These are phyloP conservation scores for Tachina lurida DNA, from an alignment of 2,888 invertebrate species.

Conservation along the genomic window DNA sequence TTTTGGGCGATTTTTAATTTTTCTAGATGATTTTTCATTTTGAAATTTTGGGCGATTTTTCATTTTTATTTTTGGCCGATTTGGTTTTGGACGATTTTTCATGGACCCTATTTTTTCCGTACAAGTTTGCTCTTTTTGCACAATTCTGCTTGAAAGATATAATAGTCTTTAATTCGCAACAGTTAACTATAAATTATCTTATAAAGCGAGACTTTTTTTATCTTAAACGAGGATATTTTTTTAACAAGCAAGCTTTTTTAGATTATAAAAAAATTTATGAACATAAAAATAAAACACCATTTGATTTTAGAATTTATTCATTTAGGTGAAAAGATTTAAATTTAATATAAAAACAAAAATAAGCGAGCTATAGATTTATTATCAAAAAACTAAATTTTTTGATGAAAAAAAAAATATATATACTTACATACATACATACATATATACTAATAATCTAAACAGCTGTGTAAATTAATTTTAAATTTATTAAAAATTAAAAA, in stretches of 20 bases:
- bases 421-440: conserved; percentile 2
- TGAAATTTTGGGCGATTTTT: no score
- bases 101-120: no score
- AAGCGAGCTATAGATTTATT: conserved; percentile 68
- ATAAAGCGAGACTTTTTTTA: conserved; percentile 59
- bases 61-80: no score
- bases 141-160: background rate
- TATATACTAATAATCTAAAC: conserved; percentile 49
- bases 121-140: no score
- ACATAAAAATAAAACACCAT: conserved; percentile 57
- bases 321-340: conserved; percentile 46
- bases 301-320: conserved; percentile 53
- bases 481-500: conserved; percentile 57
- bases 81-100: no score
- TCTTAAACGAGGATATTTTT: background rate
- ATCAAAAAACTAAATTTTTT: conserved; percentile 48
- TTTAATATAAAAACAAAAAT: conserved; percentile 27
- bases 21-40: no score
- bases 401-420: conserved; percentile 42
- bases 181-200: background rate
- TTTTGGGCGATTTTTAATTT: no score
- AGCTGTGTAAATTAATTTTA: conserved; percentile 69
- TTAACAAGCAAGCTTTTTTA: conserved; percentile 67
- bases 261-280: conserved; percentile 21
- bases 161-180: no score